A percentile compares a stretch with the other conserved stretches of the same genome.
phyloP scores from a whole-genome alignment of 2,113 vertebrate genomes.

The Nycticorax nycticorax region DNA sequence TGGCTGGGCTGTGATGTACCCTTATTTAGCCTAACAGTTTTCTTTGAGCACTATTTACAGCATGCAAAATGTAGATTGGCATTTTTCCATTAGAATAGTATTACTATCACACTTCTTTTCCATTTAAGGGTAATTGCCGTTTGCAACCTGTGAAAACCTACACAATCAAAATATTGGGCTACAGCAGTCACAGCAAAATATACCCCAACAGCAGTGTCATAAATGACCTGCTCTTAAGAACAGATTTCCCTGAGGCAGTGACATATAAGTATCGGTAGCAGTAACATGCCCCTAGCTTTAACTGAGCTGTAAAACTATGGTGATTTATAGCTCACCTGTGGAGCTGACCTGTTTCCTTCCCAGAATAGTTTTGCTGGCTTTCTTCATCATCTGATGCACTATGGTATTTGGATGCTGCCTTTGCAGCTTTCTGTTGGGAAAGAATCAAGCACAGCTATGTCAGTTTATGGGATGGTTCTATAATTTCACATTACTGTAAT shows the following conservation, averaged over 20 bases:
- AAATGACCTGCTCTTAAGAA: neutral
- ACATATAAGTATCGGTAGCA: neutral
- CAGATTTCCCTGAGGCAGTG: neutral
- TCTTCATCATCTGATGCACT: constrained; percentile 88
- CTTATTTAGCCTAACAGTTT: neutral
- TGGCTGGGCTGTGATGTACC: neutral
- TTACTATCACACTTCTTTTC: neutral
- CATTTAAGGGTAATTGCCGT: neutral
- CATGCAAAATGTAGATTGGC: neutral
- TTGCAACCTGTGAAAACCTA: neutral
- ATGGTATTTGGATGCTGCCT: constrained; percentile 82
- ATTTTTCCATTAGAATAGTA: neutral
- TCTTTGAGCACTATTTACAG: neutral
- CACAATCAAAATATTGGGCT: neutral
- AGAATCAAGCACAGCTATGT: neutral
- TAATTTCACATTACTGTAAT: fast-evolving
- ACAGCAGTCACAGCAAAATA: neutral
- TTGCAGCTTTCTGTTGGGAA: constrained; percentile 83
- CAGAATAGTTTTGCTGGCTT: constrained; percentile 73
- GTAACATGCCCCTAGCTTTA: neutral
- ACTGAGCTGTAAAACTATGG: neutral
- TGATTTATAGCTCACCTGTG: constrained; percentile 78
- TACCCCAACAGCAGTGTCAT: neutral
- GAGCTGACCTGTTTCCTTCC: constrained; percentile 82
- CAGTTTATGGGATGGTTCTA: neutral